These are phyloP conservation scores for Paedocypris sp. DNA, from an alignment of 2,113 vertebrate genomes.

Conservation along the genomic window DNA sequence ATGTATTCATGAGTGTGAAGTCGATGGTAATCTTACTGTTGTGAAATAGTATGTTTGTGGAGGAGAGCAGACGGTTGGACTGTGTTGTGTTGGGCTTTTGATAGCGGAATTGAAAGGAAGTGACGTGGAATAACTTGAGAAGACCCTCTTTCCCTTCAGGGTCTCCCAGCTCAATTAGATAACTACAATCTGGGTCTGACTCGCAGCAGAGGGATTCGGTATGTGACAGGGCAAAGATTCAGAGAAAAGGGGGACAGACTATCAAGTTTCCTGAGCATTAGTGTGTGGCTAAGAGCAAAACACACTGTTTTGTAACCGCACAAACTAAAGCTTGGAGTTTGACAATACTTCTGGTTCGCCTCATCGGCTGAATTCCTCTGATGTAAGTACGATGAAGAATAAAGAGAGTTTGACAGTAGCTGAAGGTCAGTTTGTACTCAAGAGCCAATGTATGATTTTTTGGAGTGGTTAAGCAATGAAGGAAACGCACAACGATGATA, in stretches of 20 bases:
- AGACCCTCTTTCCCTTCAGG: conserved; percentile 36
- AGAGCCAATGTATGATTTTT: too few relatives aligned
- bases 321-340: conserved; percentile 50
- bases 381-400: conserved; percentile 31
- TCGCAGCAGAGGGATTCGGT: conserved; percentile 56
- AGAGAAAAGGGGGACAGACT: background rate
- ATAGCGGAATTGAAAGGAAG: conserved; percentile 43
- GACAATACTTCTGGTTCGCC: conserved; percentile 35
- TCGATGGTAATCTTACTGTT: too few relatives aligned
- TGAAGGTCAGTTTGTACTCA: conserved; percentile 3
- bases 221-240: background rate
- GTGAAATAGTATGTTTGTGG: too few relatives aligned
- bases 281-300: conserved; percentile 22
- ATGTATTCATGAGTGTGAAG: too few relatives aligned
- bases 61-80: too few relatives aligned
- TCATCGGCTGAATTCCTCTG: conserved; percentile 41
- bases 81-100: conserved; percentile 17
- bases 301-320: conserved; percentile 40
- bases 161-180: conserved; percentile 63
- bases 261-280: conserved; percentile 12
- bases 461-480: too few relatives aligned
- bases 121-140: conserved; percentile 46
- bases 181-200: conserved; percentile 49
- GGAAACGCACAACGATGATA: too few relatives aligned
- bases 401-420: conserved; percentile 24